A percentile compares a stretch with the other conserved stretches of the same genome.
These are phyloP conservation scores for Daubentonia madagascariensis DNA, from an alignment of 2,113 vertebrate species.

Conservation along the genomic window DNA sequence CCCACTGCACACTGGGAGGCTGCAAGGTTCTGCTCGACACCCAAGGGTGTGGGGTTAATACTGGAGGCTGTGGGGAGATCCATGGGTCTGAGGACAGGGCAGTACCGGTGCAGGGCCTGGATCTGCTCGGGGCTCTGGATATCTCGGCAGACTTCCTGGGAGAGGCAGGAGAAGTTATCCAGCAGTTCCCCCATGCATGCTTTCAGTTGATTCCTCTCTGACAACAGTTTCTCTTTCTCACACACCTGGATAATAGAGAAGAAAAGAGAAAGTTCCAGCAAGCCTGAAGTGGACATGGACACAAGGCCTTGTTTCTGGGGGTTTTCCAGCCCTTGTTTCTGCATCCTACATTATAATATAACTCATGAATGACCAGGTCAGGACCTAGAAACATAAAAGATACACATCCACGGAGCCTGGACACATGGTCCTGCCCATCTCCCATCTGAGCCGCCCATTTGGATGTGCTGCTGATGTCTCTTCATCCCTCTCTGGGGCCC, in stretches of 20 bases:
- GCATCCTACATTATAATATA: neutral
- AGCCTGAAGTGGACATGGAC: neutral
- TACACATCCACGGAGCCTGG: neutral
- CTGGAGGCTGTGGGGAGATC: conserved; percentile 86
- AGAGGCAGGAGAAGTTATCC: conserved; percentile 99
- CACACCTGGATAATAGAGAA: conserved; percentile 88
- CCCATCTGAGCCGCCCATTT: neutral
- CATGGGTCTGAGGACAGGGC: conserved; percentile 92
- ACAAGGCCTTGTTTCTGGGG: neutral
- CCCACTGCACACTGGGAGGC: conserved; percentile 84
- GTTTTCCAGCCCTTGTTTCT: neutral
- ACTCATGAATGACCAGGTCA: neutral
- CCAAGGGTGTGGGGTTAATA: conserved; percentile 86
- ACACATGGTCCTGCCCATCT: neutral
- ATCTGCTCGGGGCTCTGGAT: conserved; percentile 98
- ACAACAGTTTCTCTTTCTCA: conserved; percentile 98
- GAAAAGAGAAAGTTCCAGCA: neutral
- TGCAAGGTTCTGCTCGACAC: conserved; percentile 88
- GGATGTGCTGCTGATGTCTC: neutral
- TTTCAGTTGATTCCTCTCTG: conserved; percentile 98
- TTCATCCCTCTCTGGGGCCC: neutral
- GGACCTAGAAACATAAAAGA: neutral
- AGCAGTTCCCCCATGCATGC: conserved; percentile 98
- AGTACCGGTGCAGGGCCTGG: conserved; percentile 96
- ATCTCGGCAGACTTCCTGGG: conserved; percentile 98